Conservation (phyloP, 2,113 vertebrate genomes). For the Riparia riparia region DNA sequence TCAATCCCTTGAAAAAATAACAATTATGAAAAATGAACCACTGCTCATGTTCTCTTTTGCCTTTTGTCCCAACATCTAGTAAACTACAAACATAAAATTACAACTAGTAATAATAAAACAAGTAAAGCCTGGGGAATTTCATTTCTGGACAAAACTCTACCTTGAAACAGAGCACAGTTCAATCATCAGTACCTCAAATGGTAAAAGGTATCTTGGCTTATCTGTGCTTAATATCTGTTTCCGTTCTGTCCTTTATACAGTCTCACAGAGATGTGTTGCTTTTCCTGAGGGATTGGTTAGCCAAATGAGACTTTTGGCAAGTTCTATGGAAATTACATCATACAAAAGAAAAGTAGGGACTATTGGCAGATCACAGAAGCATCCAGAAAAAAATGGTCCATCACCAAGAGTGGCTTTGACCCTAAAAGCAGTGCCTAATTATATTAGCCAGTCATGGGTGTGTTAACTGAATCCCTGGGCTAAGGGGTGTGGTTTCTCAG, state of each 20-base stretch:
- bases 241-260: background rate
- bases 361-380: background rate
- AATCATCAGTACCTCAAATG: background rate
- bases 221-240: background rate
- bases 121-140: background rate
- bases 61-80: background rate
- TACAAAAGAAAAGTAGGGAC: background rate
- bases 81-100: slow-evolving; percentile 4
- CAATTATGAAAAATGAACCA: background rate
- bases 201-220: background rate
- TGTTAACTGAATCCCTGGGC: background rate
- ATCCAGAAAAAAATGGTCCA: background rate
- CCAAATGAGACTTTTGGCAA: background rate
- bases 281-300: background rate
- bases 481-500: background rate
- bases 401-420: background rate
- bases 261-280: background rate
- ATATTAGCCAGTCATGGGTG: background rate
- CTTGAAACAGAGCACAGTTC: background rate
- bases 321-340: background rate
- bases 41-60: background rate
- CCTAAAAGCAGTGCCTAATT: background rate
- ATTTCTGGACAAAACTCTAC: background rate
- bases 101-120: background rate
- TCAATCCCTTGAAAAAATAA: background rate